These are phyloP conservation scores for Drosophila ezoana DNA, from an alignment of 2,888 invertebrate species.

Conservation along the genomic window DNA sequence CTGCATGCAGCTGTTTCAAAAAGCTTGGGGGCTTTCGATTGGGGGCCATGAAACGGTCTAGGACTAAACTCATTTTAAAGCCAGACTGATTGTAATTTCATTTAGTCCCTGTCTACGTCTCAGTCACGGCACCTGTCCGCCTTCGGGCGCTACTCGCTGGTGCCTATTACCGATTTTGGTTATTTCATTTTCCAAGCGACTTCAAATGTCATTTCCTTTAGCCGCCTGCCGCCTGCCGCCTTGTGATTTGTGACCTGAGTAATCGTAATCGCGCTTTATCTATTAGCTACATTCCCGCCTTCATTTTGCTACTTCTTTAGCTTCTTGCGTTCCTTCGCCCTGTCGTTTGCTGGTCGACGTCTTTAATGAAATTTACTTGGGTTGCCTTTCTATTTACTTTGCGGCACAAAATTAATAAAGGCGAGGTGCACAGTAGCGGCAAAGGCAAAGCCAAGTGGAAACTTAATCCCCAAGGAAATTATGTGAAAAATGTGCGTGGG, in stretches of 20 bases:
- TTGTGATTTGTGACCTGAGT: constrained; percentile 68
- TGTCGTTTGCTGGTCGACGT: constrained; percentile 30
- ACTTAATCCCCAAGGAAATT: constrained; percentile 78
- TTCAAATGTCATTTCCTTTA: constrained; percentile 73
- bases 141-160: constrained; percentile 25
- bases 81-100: constrained; percentile 76
- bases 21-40: constrained; percentile 18
- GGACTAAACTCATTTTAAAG: constrained; percentile 64
- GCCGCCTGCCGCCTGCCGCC: constrained; percentile 27
- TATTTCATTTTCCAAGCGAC: constrained; percentile 69
- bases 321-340: background rate
- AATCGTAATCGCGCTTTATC: constrained; percentile 71
- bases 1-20: constrained; percentile 26
- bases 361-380: constrained; percentile 76
- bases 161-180: constrained; percentile 65
- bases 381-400: constrained; percentile 71
- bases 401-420: constrained; percentile 73
- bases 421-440: constrained; percentile 46
- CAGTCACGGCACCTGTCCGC: background rate
- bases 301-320: constrained; percentile 28
- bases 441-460: constrained; percentile 65
- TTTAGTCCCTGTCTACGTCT: constrained; percentile 38
- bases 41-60: constrained; percentile 25
- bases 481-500: constrained; percentile 76
- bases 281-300: constrained; percentile 67